These are phyloP conservation scores for Phengaris arion DNA, from an alignment of 2,888 invertebrate genomes.

Conservation along the genomic window DNA sequence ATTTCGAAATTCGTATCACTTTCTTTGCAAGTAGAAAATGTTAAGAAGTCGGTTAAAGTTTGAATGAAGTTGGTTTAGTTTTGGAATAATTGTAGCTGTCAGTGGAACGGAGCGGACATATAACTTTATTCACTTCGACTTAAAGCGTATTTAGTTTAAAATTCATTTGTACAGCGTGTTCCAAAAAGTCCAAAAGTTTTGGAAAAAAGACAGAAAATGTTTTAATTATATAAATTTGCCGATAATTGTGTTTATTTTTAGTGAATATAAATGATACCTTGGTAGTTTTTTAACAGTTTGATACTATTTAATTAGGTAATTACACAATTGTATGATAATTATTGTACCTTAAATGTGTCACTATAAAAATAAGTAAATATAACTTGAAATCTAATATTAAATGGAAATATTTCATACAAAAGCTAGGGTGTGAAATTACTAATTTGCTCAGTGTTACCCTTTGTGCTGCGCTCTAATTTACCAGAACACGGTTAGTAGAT, in stretches of 20 bases:
- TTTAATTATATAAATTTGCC: too few relatives aligned
- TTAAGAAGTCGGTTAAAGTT: constrained; percentile 37
- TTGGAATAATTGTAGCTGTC: constrained; percentile 37
- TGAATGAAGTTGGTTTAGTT: constrained; percentile 39
- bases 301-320: too few relatives aligned
- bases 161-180: constrained; percentile 19
- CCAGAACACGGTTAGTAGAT: neutral
- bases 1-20: constrained; percentile 19
- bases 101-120: constrained; percentile 32
- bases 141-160: constrained; percentile 13
- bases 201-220: neutral
- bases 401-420: neutral
- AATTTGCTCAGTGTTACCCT: constrained; percentile 13
- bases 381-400: neutral
- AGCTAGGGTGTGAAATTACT: constrained; percentile 12
- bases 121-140: constrained; percentile 30
- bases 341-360: neutral
- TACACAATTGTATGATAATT: neutral
- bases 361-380: neutral
- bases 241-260: too few relatives aligned
- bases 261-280: too few relatives aligned
- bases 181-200: neutral
- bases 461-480: neutral
- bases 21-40: constrained; percentile 17
- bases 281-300: too few relatives aligned